Conservation (phyloP, 2,113 vertebrate genomes). For the Clarias batrachus region DNA sequence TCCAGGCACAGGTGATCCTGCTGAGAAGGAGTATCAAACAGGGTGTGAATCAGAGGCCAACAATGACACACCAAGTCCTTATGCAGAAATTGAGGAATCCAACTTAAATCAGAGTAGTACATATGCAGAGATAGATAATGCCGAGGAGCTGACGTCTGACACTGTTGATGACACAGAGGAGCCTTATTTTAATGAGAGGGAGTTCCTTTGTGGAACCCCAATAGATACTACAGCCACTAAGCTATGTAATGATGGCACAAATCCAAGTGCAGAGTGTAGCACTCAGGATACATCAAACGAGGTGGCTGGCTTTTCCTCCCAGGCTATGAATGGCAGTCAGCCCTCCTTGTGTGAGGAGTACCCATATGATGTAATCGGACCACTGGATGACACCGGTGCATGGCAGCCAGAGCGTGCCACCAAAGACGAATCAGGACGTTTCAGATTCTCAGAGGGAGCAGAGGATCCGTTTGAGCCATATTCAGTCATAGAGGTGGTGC, state of each 20-base stretch:
- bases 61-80: constrained; percentile 30
- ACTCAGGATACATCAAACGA: constrained; percentile 50
- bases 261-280: constrained; percentile 48
- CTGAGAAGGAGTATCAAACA: constrained; percentile 51
- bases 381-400: constrained; percentile 65
- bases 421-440: constrained; percentile 71
- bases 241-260: constrained; percentile 42
- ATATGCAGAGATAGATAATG: constrained; percentile 41
- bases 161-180: constrained; percentile 55
- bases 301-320: constrained; percentile 55
- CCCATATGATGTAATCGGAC: constrained; percentile 75
- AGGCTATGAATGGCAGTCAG: constrained; percentile 62
- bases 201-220: constrained; percentile 47
- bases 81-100: constrained; percentile 51
- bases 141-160: constrained; percentile 30
- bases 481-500: constrained; percentile 71
- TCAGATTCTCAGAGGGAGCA: constrained; percentile 69
- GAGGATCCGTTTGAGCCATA: constrained; percentile 74
- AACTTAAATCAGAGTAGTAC: constrained; percentile 20
- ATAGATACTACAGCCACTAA: constrained; percentile 14
- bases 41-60: constrained; percentile 49
- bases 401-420: constrained; percentile 75
- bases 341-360: constrained; percentile 72
- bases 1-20: constrained; percentile 42
- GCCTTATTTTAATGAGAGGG: constrained; percentile 44